Base-by-base conservation (phyloP, 2,113 vertebrate genomes). In the Brachypteracias leptosomus region DNA sequence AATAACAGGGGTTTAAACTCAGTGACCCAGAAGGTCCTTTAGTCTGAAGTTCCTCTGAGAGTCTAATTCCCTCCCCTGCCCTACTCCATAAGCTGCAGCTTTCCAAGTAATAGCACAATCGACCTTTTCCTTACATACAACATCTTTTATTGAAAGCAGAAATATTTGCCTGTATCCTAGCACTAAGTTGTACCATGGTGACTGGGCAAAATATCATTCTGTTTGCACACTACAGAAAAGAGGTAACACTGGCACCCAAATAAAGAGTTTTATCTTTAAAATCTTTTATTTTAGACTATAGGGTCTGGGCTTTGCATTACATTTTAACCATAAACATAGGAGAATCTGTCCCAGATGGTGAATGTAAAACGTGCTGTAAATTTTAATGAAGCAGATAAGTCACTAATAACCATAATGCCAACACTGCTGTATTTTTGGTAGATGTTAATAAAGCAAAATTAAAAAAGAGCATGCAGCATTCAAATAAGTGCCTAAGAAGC, bases 321-420 rank as follows among this genome's bases (percentile, higher is more conserved):
- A 83, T 93, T 97, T 97, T 96, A 98, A 94, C 82, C 75, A 91
- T 91, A 91, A 97, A 85, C 81, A 87, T 31, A 63, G 68, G 86
- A 97, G 95, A 96, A 96, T 82, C 78, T 93, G 72, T 93, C 95
- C 97, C 97, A 98, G 97, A 98, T 97, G 97, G 98, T 87, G 86
- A 90, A 96, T 80, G 66, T 97, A 97, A 98, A 98, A 97, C 26
- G 55, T 98, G 96, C 93, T 90, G 95, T 97, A 97, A 97, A 97
- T 98, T 97, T 98, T 98, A 98, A 98, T 96, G 95, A 98, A 97
- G 93, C 92, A 97, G 97, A 97, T 97, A 98, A 97, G 97, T 97
- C 96, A 95, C 96, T 98, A 98, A 97, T 98, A 97, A 97, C 85
- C 92, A 78, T 94, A 97, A 95, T 93, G 86, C 89, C 92, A 96